These are phyloP conservation scores for Galaxea fascicularis DNA, from an alignment of 92 coral and sea anemone species.

Conservation along the genomic window DNA sequence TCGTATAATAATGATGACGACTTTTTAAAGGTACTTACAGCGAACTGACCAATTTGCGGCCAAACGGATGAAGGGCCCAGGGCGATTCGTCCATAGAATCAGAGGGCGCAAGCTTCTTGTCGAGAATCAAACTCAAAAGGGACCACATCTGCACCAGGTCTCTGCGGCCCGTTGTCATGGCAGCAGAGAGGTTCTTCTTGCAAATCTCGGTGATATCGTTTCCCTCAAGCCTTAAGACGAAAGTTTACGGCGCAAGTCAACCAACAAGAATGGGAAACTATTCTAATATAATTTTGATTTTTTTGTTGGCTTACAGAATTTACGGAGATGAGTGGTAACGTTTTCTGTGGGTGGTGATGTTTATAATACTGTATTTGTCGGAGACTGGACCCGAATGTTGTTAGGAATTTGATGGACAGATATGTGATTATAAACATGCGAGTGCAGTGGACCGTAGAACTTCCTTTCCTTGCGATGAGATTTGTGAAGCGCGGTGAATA, in stretches of 20 bases:
- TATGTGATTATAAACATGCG: too few species aligned
- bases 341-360: too few species aligned
- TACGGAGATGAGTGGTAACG: too few species aligned
- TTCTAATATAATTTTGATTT: too few species aligned
- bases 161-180: slow-evolving; percentile 88
- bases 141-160: slow-evolving; percentile 99
- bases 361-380: too few species aligned
- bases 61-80: slow-evolving; percentile 99
- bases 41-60: slow-evolving; percentile 80
- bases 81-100: slow-evolving; percentile 88
- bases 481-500: too few species aligned
- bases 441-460: too few species aligned
- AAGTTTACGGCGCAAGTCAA: background rate
- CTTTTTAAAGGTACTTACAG: slow-evolving; percentile 71
- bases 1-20: background rate
- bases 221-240: slow-evolving; percentile 78
- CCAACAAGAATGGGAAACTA: background rate
- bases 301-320: too few species aligned
- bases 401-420: too few species aligned
- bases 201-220: slow-evolving; percentile 87
- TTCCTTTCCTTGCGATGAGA: too few species aligned
- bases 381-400: too few species aligned
- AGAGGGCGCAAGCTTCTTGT: slow-evolving; percentile 78
- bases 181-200: slow-evolving; percentile 91
- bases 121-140: slow-evolving; percentile 83